Conservation (phyloP, 2,888 invertebrate genomes). For the Notodromas monacha region DNA sequence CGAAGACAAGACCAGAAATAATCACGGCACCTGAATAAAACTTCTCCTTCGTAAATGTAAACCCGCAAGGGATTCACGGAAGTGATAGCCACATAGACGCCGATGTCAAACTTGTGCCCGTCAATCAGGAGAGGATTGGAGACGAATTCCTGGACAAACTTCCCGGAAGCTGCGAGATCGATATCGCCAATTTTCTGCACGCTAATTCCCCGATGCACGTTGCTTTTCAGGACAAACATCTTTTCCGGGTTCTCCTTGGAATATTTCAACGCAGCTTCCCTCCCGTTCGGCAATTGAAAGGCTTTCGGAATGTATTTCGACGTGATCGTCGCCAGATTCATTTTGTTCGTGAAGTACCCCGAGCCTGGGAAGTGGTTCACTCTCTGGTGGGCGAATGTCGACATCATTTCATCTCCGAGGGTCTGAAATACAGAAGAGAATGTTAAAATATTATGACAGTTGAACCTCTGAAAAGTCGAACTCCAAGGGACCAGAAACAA, state of each 20-base stretch:
- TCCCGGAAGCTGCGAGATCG: conserved; percentile 24
- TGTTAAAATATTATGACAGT: neutral
- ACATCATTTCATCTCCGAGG: neutral
- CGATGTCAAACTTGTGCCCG: conserved; percentile 83
- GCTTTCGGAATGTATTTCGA: conserved; percentile 50
- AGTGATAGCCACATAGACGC: conserved; percentile 64
- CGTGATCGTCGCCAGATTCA: conserved; percentile 41
- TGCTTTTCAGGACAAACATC: conserved; percentile 64
- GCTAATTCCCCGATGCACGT: conserved; percentile 54
- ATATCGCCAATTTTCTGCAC: conserved; percentile 34
- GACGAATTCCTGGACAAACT: conserved; percentile 69
- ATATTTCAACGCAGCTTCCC: conserved; percentile 31
- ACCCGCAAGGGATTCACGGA: conserved; percentile 60
- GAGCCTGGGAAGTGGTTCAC: conserved; percentile 84
- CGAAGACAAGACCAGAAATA: neutral
- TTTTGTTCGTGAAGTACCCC: conserved; percentile 71
- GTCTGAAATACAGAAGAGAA: too few species aligned
- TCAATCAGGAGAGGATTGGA: conserved; percentile 59
- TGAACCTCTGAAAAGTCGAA: neutral
- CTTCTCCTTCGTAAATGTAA: conserved; percentile 62
- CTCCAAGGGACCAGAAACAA: too few species aligned
- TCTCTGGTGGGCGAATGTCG: conserved; percentile 12
- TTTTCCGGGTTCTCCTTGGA: conserved; percentile 29
- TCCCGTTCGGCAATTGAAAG: conserved; percentile 48
- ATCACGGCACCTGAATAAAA: conserved; percentile 32